These are phyloP conservation scores for Acleris emargana DNA, from an alignment of 2,888 invertebrate species.

Conservation along the genomic window DNA sequence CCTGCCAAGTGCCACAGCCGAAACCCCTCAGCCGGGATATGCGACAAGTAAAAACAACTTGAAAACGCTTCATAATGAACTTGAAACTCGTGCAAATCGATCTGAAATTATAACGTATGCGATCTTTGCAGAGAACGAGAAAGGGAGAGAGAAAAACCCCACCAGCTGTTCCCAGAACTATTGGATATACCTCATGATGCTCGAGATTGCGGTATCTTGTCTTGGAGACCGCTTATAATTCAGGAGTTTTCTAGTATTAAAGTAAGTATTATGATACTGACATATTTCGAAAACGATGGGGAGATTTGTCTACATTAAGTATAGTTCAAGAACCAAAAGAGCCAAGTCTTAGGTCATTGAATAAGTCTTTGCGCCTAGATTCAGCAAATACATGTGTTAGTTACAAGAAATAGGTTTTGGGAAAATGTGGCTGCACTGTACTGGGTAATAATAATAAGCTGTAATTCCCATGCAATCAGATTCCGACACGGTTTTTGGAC, in stretches of 20 bases:
- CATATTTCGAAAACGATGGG: conserved; percentile 17
- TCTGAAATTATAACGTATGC: not conserved
- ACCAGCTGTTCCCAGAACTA: conserved; percentile 84
- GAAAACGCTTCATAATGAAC: conserved; percentile 4
- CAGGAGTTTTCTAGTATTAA: conserved; percentile 96
- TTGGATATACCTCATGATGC: conserved; percentile 87
- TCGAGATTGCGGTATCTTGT: conserved; percentile 94
- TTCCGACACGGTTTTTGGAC: too few species aligned
- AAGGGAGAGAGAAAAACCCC: conserved; percentile 84
- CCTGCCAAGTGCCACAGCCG: conserved; percentile 90
- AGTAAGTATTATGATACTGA: conserved; percentile 71
- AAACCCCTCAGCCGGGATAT: conserved; percentile 89
- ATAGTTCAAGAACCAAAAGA: too few species aligned
- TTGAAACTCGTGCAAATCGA: not conserved
- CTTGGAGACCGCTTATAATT: conserved; percentile 92
- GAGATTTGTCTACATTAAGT: not conserved
- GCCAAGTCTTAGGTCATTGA: too few species aligned
- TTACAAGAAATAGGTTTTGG: too few species aligned
- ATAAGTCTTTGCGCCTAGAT: too few species aligned
- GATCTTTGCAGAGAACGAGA: conserved; percentile 71
- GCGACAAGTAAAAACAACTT: conserved; percentile 82
- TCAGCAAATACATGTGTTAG: too few species aligned
- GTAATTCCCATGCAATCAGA: too few species aligned
- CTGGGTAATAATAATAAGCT: too few species aligned
- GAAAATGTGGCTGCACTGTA: too few species aligned